Conservation (phyloP, 2,797 vertebrate genomes). For the Betta splendens region DNA sequence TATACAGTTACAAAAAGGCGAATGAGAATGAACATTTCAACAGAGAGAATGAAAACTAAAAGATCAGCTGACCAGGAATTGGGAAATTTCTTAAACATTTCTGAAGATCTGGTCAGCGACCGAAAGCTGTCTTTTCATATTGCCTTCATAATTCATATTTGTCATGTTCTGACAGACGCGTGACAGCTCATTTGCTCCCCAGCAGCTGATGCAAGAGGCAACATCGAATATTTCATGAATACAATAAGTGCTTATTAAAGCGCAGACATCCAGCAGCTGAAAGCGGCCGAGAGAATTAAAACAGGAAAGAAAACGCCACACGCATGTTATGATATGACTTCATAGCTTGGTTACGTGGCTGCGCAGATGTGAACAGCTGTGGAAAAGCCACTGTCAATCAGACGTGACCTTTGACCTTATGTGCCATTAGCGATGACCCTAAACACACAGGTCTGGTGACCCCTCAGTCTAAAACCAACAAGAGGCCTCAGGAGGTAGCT, state of each 20-base stretch:
- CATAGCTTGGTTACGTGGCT: conserved; percentile 53
- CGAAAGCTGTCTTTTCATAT: conserved; percentile 34
- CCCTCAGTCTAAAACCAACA: conserved; percentile 46
- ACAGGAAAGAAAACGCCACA: conserved; percentile 40
- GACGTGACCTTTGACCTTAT: conserved; percentile 54
- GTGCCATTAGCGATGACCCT: conserved; percentile 65
- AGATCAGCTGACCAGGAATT: conserved; percentile 28
- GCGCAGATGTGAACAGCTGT: conserved; percentile 58
- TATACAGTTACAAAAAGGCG: conserved; percentile 26
- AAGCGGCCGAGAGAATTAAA: conserved; percentile 17
- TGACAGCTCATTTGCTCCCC: conserved; percentile 22
- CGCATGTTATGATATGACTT: conserved; percentile 39
- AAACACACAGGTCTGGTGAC: conserved; percentile 34
- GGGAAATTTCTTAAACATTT: conserved; percentile 36
- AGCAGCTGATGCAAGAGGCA: conserved; percentile 21
- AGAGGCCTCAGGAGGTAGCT: conserved; percentile 65
- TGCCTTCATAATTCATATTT: conserved; percentile 41
- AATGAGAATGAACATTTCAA: conserved; percentile 34
- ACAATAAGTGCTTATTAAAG: conserved; percentile 59
- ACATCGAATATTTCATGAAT: conserved; percentile 35
- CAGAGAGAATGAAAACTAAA: conserved; percentile 32
- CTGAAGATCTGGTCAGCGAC: conserved; percentile 32
- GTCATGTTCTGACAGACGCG: conserved; percentile 26
- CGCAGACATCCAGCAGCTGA: conserved; percentile 44
- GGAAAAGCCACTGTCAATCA: conserved; percentile 68